Percentiles rank a stretch among this genome's conserved stretches.
phyloP scores from a whole-genome alignment of 92 coral and sea anemone species.

The Porites cylindrica region DNA sequence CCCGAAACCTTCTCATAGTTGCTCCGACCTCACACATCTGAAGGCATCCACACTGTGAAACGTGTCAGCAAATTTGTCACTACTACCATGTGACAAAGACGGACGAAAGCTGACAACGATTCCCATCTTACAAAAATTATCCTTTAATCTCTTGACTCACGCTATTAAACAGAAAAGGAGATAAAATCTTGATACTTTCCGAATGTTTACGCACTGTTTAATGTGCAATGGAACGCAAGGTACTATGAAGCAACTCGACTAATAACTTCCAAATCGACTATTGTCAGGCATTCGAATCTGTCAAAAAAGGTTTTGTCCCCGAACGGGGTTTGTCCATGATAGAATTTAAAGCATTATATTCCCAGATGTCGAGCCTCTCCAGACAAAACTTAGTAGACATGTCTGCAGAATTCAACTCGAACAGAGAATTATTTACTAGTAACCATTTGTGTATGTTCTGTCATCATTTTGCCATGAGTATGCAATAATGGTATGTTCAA shows the following conservation, averaged over 20 bases:
- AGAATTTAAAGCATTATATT: background rate
- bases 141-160: background rate
- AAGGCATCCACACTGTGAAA: background rate
- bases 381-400: slow-evolving; percentile 1
- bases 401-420: background rate
- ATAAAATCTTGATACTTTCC: slow-evolving; percentile 7
- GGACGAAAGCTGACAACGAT: slow-evolving; percentile 3
- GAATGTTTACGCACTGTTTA: background rate
- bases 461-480: slow-evolving; percentile 26
- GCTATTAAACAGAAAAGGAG: slow-evolving; percentile 17
- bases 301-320: no score
- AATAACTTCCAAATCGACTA: no score
- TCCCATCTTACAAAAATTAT: background rate
- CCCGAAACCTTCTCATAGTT: background rate
- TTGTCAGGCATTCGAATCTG: no score
- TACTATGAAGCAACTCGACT: no score
- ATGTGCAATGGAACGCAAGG: no score
- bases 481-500: slow-evolving; percentile 5
- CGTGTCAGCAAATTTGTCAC: slow-evolving; percentile 1
- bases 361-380: background rate
- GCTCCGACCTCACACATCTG: background rate
- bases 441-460: background rate
- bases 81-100: background rate
- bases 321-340: no score
- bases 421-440: background rate